These are phyloP conservation scores for Sander lucioperca DNA, from an alignment of 2,113 vertebrate species.

Conservation along the genomic window DNA sequence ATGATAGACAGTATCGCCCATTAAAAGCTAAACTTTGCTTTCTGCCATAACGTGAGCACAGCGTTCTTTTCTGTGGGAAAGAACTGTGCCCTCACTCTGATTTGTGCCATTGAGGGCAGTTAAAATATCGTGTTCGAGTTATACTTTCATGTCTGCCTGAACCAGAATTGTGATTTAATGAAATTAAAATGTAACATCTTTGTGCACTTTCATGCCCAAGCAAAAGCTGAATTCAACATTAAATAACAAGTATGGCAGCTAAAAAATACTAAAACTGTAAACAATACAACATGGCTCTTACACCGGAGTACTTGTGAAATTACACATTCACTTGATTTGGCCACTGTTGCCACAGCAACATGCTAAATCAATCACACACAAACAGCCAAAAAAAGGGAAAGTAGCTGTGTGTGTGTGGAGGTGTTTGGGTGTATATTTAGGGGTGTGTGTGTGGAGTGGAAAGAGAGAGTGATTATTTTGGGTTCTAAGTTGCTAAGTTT, in stretches of 20 bases:
- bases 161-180: too few relatives aligned
- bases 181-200: not conserved
- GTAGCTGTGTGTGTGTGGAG: conserved; percentile 1
- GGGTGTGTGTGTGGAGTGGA: conserved; percentile 10
- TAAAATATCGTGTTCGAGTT: not conserved
- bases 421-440: conserved; percentile 30
- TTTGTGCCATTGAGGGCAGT: too few relatives aligned
- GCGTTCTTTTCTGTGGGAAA: too few relatives aligned
- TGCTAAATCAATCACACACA: conserved; percentile 18
- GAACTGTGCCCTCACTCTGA: too few relatives aligned
- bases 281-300: not conserved
- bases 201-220: not conserved
- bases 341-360: conserved; percentile 46
- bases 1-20: too few relatives aligned
- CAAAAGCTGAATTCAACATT: not conserved
- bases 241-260: not conserved
- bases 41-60: too few relatives aligned
- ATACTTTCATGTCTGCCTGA: not conserved
- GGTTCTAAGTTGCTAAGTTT: conserved; percentile 20
- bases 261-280: not conserved
- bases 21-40: too few relatives aligned
- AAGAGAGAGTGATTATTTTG: conserved; percentile 8
- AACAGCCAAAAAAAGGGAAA: conserved; percentile 23
- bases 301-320: not conserved
- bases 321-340: conserved; percentile 35